Evolutionary conservation across 2,888 invertebrate genomes (phyloP).

Genomic region (Oeneis ivallda): DNA sequence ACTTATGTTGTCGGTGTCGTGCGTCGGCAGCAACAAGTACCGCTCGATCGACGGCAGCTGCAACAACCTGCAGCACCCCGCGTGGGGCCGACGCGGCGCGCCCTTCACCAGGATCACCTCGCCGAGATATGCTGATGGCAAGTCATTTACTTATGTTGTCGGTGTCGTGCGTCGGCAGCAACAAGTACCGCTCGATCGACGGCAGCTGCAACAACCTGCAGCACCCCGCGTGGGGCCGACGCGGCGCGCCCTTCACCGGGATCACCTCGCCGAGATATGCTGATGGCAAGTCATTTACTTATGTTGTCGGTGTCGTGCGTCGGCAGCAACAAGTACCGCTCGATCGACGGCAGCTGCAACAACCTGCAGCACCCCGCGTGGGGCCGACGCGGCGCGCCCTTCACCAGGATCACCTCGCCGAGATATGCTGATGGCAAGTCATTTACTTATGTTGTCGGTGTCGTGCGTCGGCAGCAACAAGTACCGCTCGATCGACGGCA

Average conservation of each 20-base stretch:
- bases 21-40: constrained; percentile 67
- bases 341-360: constrained; percentile 90
- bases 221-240: constrained; percentile 85
- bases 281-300: constrained; percentile 71
- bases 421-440: constrained; percentile 85
- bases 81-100: constrained; percentile 84
- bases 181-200: constrained; percentile 86
- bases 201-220: constrained; percentile 90
- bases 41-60: constrained; percentile 89
- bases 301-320: constrained; percentile 47
- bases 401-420: constrained; percentile 81
- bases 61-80: constrained; percentile 86
- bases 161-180: constrained; percentile 46
- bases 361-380: constrained; percentile 85
- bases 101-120: constrained; percentile 82
- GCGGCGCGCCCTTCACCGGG: constrained; percentile 80
- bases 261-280: constrained; percentile 82
- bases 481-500: constrained; percentile 89
- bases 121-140: constrained; percentile 84
- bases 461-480: constrained; percentile 47
- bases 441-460: too few species aligned
- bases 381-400: constrained; percentile 83
- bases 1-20: constrained; percentile 43
- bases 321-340: constrained; percentile 79
- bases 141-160: constrained; percentile 27